Percentiles rank a stretch among this genome's conserved stretches.
Conservation (phyloP, 2,888 invertebrate species). For the Aleiodes leptofemur region DNA sequence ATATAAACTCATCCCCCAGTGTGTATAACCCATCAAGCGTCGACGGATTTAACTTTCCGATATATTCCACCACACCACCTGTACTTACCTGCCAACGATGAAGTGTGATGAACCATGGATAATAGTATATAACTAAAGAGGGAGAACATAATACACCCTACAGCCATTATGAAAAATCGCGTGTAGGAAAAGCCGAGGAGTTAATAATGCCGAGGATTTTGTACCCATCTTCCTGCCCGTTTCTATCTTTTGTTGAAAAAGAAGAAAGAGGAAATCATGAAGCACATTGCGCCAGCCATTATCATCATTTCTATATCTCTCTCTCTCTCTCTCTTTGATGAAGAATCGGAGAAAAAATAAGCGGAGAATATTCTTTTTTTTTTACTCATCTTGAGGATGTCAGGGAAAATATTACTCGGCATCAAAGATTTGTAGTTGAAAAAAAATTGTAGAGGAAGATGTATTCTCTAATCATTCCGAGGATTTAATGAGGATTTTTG, state of each 20-base stretch:
- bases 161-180: conserved; percentile 26
- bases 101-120: conserved; percentile 66
- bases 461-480: neutral
- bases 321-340: conserved; percentile 59
- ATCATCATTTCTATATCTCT: neutral
- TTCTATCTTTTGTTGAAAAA: conserved; percentile 62
- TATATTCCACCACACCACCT: conserved; percentile 72
- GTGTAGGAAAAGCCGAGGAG: conserved; percentile 18
- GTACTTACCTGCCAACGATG: conserved; percentile 70
- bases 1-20: conserved; percentile 21
- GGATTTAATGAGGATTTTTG: neutral
- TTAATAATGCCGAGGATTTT: conserved; percentile 54
- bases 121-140: conserved; percentile 55
- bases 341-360: conserved; percentile 62
- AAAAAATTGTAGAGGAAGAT: neutral
- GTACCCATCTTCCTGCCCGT: conserved; percentile 50
- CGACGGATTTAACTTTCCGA: conserved; percentile 65
- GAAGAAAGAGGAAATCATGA: conserved; percentile 24
- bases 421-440: neutral
- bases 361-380: neutral
- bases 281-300: conserved; percentile 33
- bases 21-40: conserved; percentile 38
- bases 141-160: conserved; percentile 12
- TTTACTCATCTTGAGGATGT: too few species aligned
- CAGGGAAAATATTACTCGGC: neutral